Base-by-base conservation (phyloP, 2,888 invertebrate genomes). In the Drosophila multiciliata region DNA sequence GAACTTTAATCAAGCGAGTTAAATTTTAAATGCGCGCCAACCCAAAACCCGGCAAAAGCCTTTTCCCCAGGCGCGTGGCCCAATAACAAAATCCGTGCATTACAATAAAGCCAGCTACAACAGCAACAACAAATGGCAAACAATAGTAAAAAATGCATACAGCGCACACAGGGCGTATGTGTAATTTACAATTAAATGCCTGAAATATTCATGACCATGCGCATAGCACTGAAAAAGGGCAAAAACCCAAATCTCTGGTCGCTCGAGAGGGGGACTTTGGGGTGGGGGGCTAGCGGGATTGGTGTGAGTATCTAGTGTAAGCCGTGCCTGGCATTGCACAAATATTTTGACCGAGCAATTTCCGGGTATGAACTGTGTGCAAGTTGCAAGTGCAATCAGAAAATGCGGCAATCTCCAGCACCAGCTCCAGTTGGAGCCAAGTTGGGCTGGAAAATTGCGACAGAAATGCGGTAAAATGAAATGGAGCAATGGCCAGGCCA, bases 171-270 rank as follows among this genome's bases (percentile, higher is more conserved):
- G 73, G 79, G 78, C 87, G 85, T 85, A 87, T 87, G 90, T 78
- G 90, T 80, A 90, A 90, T 87, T 89, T 83, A 87, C 89, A 89
- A 88, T 90, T 90, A 80, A 90, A 78, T 80, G 73, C 75, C 73
- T 86, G 71, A 89, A 86, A 89, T 77, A 85, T 85, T 89, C 87
- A 89, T 76, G 77, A 70, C 40, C 23, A 59, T 42, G 40, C 40
- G 63, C 79, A 49, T 32, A n/a, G 57, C 57, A 61, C 50, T 48
- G 67, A 71, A 57, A 64, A 75, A 77, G 61, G 63, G 62, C 66
- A 66, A 72, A 76, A 73, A 36, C 36, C 58, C 76, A 83, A 86
- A 80, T 86, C 90, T 75, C 86, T 70, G 81, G 69, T 66, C 75
- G 76, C 74, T 81, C 75, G 77, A 83, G 15, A 12, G 40, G 49